phyloP scores from a whole-genome alignment of 2,797 vertebrate genomes.

The Sylvilagus floridanus region DNA sequence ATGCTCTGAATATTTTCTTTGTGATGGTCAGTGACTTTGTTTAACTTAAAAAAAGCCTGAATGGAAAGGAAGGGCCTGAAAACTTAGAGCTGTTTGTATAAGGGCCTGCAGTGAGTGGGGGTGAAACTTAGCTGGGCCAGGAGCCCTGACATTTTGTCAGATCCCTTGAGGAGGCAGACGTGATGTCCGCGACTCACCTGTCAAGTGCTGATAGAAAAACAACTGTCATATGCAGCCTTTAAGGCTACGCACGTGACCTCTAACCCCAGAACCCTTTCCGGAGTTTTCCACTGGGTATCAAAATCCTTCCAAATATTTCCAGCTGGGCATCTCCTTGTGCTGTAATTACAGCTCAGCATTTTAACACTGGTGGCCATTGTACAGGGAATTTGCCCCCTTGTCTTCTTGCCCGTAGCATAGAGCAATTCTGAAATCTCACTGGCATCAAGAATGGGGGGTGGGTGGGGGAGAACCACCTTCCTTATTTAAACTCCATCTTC shows the following conservation, averaged over 20 bases:
- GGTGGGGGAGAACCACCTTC: neutral
- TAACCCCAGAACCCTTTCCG: constrained; percentile 88
- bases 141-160: constrained; percentile 89
- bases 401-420: neutral
- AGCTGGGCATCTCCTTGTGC: constrained; percentile 88
- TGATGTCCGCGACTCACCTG: constrained; percentile 91
- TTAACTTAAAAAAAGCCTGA: constrained; percentile 76
- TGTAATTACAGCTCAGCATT: constrained; percentile 87
- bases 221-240: constrained; percentile 88
- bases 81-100: constrained; percentile 68
- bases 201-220: constrained; percentile 91
- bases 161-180: constrained; percentile 84
- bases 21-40: constrained; percentile 80
- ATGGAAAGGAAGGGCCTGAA: constrained; percentile 65
- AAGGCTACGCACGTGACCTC: constrained; percentile 84
- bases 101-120: constrained; percentile 86
- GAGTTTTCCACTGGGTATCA: constrained; percentile 86
- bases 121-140: constrained; percentile 84
- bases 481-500: neutral
- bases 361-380: constrained; percentile 89
- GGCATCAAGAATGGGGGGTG: neutral
- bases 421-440: constrained; percentile 15
- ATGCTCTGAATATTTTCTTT: constrained; percentile 80
- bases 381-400: neutral
- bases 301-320: constrained; percentile 86